Base-by-base conservation (phyloP, 2,797 vertebrate species). In the Coregonus ussuriensis region DNA sequence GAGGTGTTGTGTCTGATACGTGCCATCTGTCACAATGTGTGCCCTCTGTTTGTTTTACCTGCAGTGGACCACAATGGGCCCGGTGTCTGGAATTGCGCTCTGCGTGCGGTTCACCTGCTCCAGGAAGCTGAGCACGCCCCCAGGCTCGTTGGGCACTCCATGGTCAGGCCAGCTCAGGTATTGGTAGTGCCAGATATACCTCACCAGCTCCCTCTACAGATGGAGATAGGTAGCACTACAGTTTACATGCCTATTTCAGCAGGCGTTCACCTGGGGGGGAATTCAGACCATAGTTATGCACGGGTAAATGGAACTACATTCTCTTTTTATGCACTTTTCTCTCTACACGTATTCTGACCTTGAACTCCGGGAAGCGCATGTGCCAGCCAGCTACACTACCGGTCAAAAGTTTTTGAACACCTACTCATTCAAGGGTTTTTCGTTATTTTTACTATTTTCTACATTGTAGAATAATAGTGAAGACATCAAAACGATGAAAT, bases 151-250 rank as follows among this genome's bases (percentile, higher is more conserved):
- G 33, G 95, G 96, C 29, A 97, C 97, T 0, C 96, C 95, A 0
- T 97, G 96, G 85, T 97, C 96, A 0, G 95, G 97, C 97, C 97
- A 97, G 88, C 96, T 96, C 75, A 96, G 93, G 87, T 97, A 96
- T 92, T 97, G 97, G 78, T 94, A 97, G 84, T 97, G 96, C 93
- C 92, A 95, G 85, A 97, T 95, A 76, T 90, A 92, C 65, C 95
- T 89, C 2, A 88, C 86, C 2, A 79, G 83, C 77, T 95, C 95
- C n/a, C 93, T 94, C 96, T 96, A 82, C 0, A 79, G 74, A n/a
- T 1, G 5, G 56, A 31, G n/a, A 41, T 11, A 25, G 1, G 33
- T 18, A 47, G 9, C 41, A 13, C 9, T 47, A 47, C 13, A 31
- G 52, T 18, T 53, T n/a, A 52, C 18, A 51, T 15, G 31, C 0